Base-by-base conservation (phyloP, 2,888 invertebrate genomes). In the Eueremaeus valkanovi region DNA sequence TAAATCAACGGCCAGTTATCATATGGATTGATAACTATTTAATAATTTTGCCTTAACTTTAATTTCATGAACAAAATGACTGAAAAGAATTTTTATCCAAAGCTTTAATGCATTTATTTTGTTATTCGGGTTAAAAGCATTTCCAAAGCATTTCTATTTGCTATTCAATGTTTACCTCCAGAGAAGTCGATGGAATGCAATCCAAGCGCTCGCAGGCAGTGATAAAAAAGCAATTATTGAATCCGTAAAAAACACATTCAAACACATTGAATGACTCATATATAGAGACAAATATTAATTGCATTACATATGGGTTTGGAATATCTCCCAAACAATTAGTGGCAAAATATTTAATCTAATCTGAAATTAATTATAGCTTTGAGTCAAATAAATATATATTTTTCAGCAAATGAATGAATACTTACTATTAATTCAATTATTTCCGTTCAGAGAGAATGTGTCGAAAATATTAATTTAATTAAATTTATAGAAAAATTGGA, bases 201-300 rank as follows among this genome's bases (percentile, higher is more conserved):
- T 36, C 21, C 3, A 66, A 66, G 9, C n/a, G 5, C 66, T n/a
- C 66, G 36, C 9, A 66, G 66, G 66, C 66, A n/a, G 21, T 36
- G 36, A 66, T 66, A 66, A 66, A 36, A 66, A 66, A 36, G 66
- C 40, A 66, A 66, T 33, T n/a, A 66, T 33, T 66, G 21, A 66
- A 66, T 66, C 18, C 66, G 31, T 31, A 16, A 31, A 55, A 58
- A 5, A 58, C 36, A 36, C 11, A 36, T 8, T n/a, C 5, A n/a
- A 58, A n/a, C 9, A 3, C 3, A 3, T 58, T 21, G 3, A 58
- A 58, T 58, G 58, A 58, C 29, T 58, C 31, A 58, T 21, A 58
- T 27, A n/a, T 58, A 8, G 8, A 42, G 8, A 49, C 18, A 49
- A 16, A 49, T n/a, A n/a, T n/a, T 36, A 8, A 36, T 36, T 36